These are phyloP conservation scores for Mnemiopsis leidyi DNA, from an alignment of 37 sponge, comb jelly and placozoan genomes.

Conservation along the genomic window DNA sequence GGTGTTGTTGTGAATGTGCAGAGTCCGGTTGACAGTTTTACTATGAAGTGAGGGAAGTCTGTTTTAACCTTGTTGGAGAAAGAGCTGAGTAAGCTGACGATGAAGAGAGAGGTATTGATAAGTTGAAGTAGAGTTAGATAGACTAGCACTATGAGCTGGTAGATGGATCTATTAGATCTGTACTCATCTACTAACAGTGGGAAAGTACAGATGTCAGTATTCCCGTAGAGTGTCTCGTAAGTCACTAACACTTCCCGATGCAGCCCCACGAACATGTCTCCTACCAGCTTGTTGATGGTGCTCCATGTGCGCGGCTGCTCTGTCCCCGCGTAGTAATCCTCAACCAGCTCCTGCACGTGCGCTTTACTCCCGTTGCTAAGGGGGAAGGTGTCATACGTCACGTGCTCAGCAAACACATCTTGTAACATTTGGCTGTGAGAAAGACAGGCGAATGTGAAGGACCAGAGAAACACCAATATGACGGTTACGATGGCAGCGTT, in stretches of 20 bases:
- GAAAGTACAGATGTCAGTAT: neutral
- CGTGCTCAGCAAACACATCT: neutral
- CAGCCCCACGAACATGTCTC: neutral
- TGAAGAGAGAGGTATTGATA: neutral
- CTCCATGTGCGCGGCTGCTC: neutral
- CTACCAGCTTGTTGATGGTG: neutral
- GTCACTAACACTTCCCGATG: neutral
- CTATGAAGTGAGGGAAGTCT: neutral
- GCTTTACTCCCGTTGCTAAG: neutral
- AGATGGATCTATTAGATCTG: neutral
- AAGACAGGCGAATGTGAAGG: neutral
- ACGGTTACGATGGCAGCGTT: neutral
- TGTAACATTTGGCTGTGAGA: neutral
- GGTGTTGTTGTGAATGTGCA: neutral
- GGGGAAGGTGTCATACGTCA: neutral
- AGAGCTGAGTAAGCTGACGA: neutral
- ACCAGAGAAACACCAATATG: neutral
- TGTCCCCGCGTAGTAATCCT: neutral
- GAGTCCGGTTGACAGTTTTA: neutral
- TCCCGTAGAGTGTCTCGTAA: neutral
- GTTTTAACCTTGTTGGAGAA: neutral
- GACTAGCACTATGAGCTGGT: neutral
- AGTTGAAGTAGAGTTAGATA: neutral
- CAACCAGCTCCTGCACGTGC: neutral
- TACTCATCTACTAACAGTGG: neutral